Evolutionary conservation across 64 coral and sea anemone species (phyloP).

Genomic region (Montipora efflorescens): DNA sequence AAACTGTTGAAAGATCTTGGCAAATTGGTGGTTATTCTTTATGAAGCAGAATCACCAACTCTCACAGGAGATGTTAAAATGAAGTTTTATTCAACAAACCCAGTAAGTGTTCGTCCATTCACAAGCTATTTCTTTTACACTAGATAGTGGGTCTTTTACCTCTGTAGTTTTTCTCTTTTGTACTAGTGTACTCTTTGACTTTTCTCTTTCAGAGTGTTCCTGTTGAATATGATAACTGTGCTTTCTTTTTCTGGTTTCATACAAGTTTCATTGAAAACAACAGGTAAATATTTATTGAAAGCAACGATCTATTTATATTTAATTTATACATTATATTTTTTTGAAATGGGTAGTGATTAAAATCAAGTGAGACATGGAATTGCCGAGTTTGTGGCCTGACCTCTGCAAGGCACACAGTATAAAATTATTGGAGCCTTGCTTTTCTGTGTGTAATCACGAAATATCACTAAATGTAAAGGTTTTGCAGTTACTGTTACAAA

Average conservation of each 20-base stretch:
- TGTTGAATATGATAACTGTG: constrained; percentile 88
- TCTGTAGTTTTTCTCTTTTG: not conserved
- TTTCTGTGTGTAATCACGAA: no score
- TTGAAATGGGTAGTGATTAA: no score
- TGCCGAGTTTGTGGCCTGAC: no score
- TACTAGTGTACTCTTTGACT: not conserved
- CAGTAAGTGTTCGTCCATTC: constrained; percentile 37
- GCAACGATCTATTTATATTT: no score
- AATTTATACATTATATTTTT: no score
- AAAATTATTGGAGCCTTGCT: no score
- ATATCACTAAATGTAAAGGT: no score
- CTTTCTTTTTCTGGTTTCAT: constrained; percentile 99
- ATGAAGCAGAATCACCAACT: constrained; percentile 71
- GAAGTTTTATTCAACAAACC: constrained; percentile 91
- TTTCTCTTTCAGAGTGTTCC: constrained; percentile 84
- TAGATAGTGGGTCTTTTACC: not conserved
- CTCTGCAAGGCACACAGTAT: no score
- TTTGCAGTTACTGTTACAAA: no score
- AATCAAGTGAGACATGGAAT: no score
- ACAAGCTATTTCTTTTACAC: no score
- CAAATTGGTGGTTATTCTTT: constrained; percentile 81
- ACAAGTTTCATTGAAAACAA: constrained; percentile 96
- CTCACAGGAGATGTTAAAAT: constrained; percentile 95
- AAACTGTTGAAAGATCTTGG: constrained; percentile 78
- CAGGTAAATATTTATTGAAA: constrained; percentile 36